phyloP scores from a whole-genome alignment of 2,888 invertebrate species.

The Sinotaia quadrata region DNA sequence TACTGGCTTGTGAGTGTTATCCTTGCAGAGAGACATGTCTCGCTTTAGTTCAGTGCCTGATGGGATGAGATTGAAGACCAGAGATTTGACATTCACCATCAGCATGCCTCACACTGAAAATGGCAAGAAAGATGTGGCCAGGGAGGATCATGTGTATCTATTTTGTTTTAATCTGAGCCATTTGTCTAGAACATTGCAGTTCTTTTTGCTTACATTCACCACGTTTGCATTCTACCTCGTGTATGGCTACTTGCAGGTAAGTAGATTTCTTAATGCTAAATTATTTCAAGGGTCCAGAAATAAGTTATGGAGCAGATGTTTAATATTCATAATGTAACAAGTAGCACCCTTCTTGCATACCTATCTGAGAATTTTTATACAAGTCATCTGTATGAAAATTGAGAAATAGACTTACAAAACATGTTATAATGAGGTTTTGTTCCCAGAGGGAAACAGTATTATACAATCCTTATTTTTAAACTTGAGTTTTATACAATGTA shows the following conservation, averaged over 20 bases:
- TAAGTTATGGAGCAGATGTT: too few relatives aligned
- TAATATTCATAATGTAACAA: too few relatives aligned
- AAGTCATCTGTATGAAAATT: too few relatives aligned
- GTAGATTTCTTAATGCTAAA: not conserved
- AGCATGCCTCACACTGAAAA: conserved; percentile 3
- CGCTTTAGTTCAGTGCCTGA: not conserved
- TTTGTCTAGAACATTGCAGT: conserved; percentile 80
- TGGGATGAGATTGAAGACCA: conserved; percentile 6
- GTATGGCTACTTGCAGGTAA: conserved; percentile 86
- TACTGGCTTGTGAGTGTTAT: too few relatives aligned
- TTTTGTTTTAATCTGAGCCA: conserved; percentile 83
- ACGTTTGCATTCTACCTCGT: conserved; percentile 90
- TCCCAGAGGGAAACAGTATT: too few relatives aligned
- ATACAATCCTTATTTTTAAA: too few relatives aligned
- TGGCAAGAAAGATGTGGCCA: not conserved
- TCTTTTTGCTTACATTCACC: conserved; percentile 83
- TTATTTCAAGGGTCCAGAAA: too few relatives aligned
- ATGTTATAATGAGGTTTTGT: too few relatives aligned
- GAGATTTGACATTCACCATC: conserved; percentile 5
- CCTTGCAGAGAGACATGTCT: conserved; percentile 17
- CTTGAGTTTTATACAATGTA: too few relatives aligned
- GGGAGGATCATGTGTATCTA: conserved; percentile 70
- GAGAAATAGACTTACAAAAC: too few relatives aligned
- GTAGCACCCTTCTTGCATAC: too few relatives aligned
- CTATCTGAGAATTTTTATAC: too few relatives aligned